Evolutionary conservation across 2,113 vertebrate genomes (phyloP).

Genomic region (Xenotilapia caudafasciata): DNA sequence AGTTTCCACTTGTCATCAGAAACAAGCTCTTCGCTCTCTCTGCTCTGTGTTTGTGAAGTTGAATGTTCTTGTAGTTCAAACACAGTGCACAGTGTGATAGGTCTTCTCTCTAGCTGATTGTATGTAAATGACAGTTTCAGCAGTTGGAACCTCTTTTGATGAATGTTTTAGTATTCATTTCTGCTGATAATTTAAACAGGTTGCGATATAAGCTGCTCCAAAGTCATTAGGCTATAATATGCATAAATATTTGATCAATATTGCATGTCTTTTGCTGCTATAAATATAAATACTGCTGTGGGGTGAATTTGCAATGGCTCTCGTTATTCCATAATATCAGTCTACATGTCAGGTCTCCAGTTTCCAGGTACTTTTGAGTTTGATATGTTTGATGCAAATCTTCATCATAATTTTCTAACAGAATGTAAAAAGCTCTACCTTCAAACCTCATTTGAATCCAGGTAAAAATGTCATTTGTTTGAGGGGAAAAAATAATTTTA

Average conservation of each 20-base stretch:
- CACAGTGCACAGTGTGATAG: neutral
- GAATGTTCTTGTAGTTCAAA: neutral
- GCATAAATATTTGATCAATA: neutral
- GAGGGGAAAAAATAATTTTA: neutral
- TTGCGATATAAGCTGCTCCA: neutral
- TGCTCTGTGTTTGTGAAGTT: neutral
- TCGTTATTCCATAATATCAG: neutral
- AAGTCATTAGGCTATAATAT: neutral
- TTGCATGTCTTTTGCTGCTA: neutral
- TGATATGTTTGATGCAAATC: neutral
- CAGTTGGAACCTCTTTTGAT: neutral
- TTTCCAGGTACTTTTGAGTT: neutral
- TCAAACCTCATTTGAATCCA: neutral
- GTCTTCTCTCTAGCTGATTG: neutral
- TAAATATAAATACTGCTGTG: neutral
- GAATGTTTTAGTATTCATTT: neutral
- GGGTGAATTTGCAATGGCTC: neutral
- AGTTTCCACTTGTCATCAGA: neutral
- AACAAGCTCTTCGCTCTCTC: neutral
- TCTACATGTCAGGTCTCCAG: neutral
- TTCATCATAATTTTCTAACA: neutral
- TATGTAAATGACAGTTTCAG: neutral
- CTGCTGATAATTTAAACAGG: neutral
- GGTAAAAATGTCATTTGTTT: neutral
- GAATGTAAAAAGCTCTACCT: neutral